These are phyloP conservation scores for Cotesia vestalis DNA, from an alignment of 1,140 invertebrate species.

Conservation along the genomic window DNA sequence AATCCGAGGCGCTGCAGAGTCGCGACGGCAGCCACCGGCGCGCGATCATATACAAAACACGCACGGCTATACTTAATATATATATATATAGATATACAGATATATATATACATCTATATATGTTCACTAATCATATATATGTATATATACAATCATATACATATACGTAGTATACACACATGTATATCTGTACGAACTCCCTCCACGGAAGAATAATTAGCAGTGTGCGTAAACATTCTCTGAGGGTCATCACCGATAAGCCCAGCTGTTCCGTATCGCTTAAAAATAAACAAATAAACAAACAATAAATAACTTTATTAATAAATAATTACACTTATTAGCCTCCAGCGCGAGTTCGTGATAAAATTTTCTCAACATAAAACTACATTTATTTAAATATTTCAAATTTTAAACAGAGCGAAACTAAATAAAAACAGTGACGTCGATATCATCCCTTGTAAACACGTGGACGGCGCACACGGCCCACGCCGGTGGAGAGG, in stretches of 20 bases:
- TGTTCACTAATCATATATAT: no score
- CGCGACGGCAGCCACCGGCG: slow-evolving; percentile 66
- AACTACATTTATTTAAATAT: slow-evolving; percentile 1
- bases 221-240: no score
- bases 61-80: slow-evolving; percentile 41
- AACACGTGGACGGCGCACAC: slow-evolving; percentile 56
- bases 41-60: slow-evolving; percentile 46
- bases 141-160: no score
- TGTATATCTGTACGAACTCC: no score
- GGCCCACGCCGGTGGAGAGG: slow-evolving; percentile 37
- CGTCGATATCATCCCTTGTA: slow-evolving; percentile 34
- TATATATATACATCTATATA: no score
- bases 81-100: no score
- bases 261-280: no score
- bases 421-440: slow-evolving; percentile 22
- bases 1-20: slow-evolving; percentile 60
- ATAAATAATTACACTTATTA: background rate
- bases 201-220: no score
- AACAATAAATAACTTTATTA: background rate
- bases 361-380: no score
- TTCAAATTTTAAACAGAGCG: background rate
- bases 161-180: no score
- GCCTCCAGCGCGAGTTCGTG: no score
- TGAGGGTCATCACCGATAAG: no score
- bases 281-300: background rate